These are phyloP conservation scores for Lasioglossum baleicum DNA, from an alignment of 1,140 invertebrate genomes.

Conservation along the genomic window DNA sequence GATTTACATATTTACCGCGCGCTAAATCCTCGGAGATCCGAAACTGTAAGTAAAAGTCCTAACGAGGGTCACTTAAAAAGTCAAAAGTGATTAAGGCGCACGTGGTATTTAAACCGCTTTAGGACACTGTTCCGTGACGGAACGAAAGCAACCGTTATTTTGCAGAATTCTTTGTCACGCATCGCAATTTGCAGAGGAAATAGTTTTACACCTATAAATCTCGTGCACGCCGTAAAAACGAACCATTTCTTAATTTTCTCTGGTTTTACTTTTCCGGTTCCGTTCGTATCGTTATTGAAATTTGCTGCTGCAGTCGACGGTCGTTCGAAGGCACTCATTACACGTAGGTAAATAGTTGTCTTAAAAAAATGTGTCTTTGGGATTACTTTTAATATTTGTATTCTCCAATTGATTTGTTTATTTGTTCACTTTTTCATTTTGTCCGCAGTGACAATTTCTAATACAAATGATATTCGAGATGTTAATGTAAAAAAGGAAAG, in stretches of 20 bases:
- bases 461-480: too few relatives aligned
- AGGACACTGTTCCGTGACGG: constrained; percentile 35
- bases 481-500: too few relatives aligned
- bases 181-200: constrained; percentile 6
- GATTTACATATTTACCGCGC: constrained; percentile 47
- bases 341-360: background rate
- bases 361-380: background rate
- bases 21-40: constrained; percentile 17
- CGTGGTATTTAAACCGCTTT: constrained; percentile 42
- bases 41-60: constrained; percentile 39
- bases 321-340: background rate
- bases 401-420: too few relatives aligned
- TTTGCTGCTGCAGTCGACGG: background rate
- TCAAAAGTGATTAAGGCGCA: constrained; percentile 47
- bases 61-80: constrained; percentile 48
- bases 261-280: background rate
- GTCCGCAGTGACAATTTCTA: too few relatives aligned
- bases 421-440: too few relatives aligned
- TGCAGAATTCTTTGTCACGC: constrained; percentile 42
- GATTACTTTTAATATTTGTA: too few relatives aligned
- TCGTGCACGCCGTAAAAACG: background rate
- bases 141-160: constrained; percentile 4
- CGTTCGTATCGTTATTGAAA: background rate
- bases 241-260: background rate
- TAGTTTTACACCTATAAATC: background rate